These are phyloP conservation scores for Rhinopithecus roxellana DNA, from an alignment of 2,113 vertebrate genomes.

Conservation along the genomic window DNA sequence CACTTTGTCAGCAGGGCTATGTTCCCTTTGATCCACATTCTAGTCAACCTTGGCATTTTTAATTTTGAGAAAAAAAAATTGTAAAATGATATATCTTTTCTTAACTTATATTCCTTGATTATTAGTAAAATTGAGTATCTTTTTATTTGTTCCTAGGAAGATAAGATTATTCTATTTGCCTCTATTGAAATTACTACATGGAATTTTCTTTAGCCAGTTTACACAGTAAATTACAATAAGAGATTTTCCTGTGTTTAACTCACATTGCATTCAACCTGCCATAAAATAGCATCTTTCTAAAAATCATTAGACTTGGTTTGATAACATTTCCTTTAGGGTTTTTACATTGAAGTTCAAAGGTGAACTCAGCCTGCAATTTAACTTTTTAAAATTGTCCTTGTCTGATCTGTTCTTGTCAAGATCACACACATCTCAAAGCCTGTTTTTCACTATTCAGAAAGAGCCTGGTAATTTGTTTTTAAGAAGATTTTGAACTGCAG, in stretches of 20 bases:
- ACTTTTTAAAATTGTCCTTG: background rate
- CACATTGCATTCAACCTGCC: background rate
- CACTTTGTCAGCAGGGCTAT: background rate
- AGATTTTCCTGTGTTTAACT: background rate
- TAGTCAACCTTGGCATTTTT: background rate
- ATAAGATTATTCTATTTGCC: background rate
- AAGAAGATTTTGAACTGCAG: background rate
- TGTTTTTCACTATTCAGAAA: background rate
- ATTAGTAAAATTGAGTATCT: background rate
- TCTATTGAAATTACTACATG: background rate
- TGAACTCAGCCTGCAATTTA: background rate
- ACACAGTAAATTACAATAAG: background rate
- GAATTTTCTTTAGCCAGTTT: background rate
- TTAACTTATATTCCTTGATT: background rate
- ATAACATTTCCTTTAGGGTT: background rate
- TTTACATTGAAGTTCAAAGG: background rate
- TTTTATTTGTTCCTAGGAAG: background rate
- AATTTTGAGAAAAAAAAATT: background rate
- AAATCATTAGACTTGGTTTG: background rate
- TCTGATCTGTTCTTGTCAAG: background rate
- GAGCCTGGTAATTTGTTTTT: background rate
- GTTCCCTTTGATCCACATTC: background rate
- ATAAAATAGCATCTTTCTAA: conserved; percentile 17
- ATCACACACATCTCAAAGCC: background rate
- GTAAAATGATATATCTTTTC: background rate